Evolutionary conservation across 2,113 vertebrate genomes (phyloP), one percentile per base, ranked within the genome.

Genomic region (Nothocercus julius): DNA sequence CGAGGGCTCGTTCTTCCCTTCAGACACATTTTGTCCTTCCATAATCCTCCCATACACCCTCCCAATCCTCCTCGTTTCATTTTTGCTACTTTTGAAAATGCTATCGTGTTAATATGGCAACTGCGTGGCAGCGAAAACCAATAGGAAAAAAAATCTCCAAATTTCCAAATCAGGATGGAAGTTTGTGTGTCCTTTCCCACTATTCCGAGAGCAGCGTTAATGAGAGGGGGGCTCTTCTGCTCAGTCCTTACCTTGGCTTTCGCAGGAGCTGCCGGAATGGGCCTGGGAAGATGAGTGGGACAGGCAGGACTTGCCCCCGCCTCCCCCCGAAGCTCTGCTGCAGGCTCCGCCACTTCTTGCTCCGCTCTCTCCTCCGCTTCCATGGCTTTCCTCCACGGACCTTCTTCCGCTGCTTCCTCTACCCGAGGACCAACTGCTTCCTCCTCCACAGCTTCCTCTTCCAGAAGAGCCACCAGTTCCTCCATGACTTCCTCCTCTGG

Each of bases 231-330:
- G 3, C 8, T 36, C 68, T 56, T 81, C 3, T 34, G 32, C 61
- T 78, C 20, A 7, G 1, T 82, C 91, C 78, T 96, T 96, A 96
- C 96, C 96, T 96, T 61, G 76, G 58, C 69, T 87, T 90, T 84
- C 96, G 62, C 16, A 49, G 44, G 88, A 82, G 27, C 25, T 19
- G 3, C 68, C 72, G 49, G 86, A n/a, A 6, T 90, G 93, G 45
- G 87, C 82, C 4, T 93, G 92, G 59, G 92, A 91, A 24, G 95
- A 95, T 56, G 93, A 93, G 49, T 17, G 87, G 38, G 59, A 92
- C 44, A 93, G 77, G 93, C 87, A 93, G 80, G 82, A 92, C 78
- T 78, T 95, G 16, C 76, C 42, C n/a, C 72, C 47, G 87, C 72
- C 91, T 87, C 93, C 91, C 3, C 89, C 62, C 82, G 90, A 89